Evolutionary conservation across 2,888 invertebrate species (phyloP), one percentile per base, ranked within the genome.

Genomic region (Rhaphigaster nebulosa): DNA sequence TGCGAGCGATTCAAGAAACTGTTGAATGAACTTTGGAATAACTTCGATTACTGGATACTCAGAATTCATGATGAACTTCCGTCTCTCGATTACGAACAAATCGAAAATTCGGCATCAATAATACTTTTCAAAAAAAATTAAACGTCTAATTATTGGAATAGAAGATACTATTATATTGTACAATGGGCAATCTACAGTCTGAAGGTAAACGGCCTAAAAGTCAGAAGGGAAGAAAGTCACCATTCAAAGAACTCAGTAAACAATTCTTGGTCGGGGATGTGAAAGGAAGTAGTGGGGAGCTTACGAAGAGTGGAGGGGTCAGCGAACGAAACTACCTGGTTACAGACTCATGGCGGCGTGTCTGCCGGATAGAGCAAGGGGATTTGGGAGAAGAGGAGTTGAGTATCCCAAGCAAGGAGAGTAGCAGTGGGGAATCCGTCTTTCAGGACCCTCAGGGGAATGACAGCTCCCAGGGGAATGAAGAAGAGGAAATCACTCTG

Each of bases 271-370:
- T 91, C 88, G 41, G 65, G 70, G 70, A 92, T 45, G 84, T 92
- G 60, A 91, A 91, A 34, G 89, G 91, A 88, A 88, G 92, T 87
- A 89, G 91, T 90, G 88, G 91, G 20, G 76, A 84, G 45, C 15
- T 34, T 15, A 38, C n/a, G 26, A 84, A 84, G 84, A 84, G 89
- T 29, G 41, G 91, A 23, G 56, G 90, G 91, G 88, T 92, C 70
- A 38, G 87, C 87, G 91, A 91, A 76, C 91, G 92, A 45, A 92
- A 93, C 89, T 93, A 93, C 87, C 92, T 94, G 91, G 94, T 94
- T 90, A 94, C 94, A 80, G 94, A 94, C 91, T 94, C 94, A 41
- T 94, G 94, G 94, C 93, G 93, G 56, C 93, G 93, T 65, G 94
- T 93, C 29, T 94, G 94, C 91, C 93, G 93, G 56, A 93, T 93